Conservation (phyloP, 2,888 invertebrate species). For the Esperia sulphurella region DNA sequence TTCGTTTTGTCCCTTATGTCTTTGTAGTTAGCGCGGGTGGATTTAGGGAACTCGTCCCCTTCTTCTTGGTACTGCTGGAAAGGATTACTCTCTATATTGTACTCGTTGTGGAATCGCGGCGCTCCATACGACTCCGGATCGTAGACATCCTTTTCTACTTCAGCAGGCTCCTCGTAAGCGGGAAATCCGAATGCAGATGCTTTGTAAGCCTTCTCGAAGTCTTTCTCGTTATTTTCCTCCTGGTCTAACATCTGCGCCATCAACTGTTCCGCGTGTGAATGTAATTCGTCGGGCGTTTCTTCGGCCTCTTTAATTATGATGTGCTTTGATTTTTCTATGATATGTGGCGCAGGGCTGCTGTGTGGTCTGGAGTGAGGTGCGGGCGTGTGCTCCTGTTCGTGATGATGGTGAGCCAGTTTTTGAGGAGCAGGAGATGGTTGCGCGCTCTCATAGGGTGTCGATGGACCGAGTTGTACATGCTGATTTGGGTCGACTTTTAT, state of each 20-base stretch:
- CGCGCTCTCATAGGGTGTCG: conserved; percentile 21
- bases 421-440: conserved; percentile 15
- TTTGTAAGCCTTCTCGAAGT: conserved; percentile 68
- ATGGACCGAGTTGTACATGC: conserved; percentile 29
- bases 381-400: neutral
- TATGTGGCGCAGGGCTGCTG: conserved; percentile 27
- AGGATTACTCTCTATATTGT: conserved; percentile 45
- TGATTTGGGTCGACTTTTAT: conserved; percentile 53
- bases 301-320: conserved; percentile 56
- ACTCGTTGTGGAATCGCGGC: conserved; percentile 39
- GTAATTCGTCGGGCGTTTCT: conserved; percentile 51
- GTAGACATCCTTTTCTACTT: conserved; percentile 56
- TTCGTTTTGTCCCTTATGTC: conserved; percentile 56
- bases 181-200: conserved; percentile 66
- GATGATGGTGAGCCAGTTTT: conserved; percentile 11
- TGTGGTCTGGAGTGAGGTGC: conserved; percentile 17
- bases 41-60: conserved; percentile 55
- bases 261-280: conserved; percentile 46
- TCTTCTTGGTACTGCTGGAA: conserved; percentile 58
- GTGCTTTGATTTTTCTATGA: conserved; percentile 56
- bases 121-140: conserved; percentile 53
- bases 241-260: conserved; percentile 45
- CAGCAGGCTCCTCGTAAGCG: conserved; percentile 43
- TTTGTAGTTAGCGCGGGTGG: conserved; percentile 52
- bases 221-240: conserved; percentile 65